Evolutionary conservation across 1,140 invertebrate species (phyloP).

Genomic region (Maniola jurtina): DNA sequence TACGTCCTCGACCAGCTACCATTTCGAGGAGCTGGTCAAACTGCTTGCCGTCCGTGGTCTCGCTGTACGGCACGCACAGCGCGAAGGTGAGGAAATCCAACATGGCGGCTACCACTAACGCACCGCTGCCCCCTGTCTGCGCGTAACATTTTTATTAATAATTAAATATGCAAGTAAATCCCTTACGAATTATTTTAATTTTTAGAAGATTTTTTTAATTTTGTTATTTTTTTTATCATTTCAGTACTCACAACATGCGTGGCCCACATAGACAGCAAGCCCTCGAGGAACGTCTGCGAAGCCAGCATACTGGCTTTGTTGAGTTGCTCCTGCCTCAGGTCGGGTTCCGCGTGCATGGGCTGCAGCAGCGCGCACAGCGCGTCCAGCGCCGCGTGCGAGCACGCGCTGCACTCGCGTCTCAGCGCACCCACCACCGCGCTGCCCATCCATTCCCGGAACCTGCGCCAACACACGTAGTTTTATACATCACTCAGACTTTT

Average conservation of each 20-base stretch:
- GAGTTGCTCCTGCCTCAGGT: conserved; percentile 96
- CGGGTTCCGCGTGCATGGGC: conserved; percentile 98
- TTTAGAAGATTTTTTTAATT: neutral
- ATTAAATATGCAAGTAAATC: neutral
- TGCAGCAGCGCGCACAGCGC: conserved; percentile 99
- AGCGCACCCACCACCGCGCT: conserved; percentile 94
- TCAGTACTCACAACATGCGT: conserved; percentile 92
- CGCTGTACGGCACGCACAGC: conserved; percentile 98
- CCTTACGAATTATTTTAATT: neutral
- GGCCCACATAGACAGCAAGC: conserved; percentile 96
- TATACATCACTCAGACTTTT: no score
- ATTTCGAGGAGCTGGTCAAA: conserved; percentile 97
- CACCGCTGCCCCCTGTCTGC: conserved; percentile 82
- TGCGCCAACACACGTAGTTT: conserved; percentile 50
- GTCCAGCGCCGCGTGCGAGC: conserved; percentile 97
- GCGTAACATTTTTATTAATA: neutral
- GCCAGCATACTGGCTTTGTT: conserved; percentile 98
- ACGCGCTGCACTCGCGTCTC: conserved; percentile 91
- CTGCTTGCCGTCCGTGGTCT: conserved; percentile 98
- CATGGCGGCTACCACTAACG: conserved; percentile 94
- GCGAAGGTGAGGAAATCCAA: conserved; percentile 99
- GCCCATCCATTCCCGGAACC: conserved; percentile 97
- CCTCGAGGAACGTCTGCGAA: conserved; percentile 95
- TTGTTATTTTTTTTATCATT: no score
- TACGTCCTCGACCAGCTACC: conserved; percentile 94